Base-by-base conservation (phyloP, 2,888 invertebrate species). In the Harpalus rufipes region DNA sequence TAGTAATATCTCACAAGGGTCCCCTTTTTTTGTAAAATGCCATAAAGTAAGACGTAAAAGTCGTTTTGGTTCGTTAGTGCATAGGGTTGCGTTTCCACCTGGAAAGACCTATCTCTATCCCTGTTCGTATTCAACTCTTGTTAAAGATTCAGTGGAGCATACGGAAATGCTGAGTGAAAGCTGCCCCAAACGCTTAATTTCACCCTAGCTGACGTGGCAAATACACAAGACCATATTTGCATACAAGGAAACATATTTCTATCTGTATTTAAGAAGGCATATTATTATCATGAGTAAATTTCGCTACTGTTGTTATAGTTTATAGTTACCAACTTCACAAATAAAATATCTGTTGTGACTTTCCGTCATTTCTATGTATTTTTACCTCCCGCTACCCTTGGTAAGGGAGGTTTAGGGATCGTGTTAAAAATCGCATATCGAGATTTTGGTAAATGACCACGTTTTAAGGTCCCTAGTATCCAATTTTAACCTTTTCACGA, bases 71-170 rank as follows among this genome's bases (percentile, higher is more conserved):
- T 84, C 84, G 84, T 84, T 84, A 84, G 84, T 56, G 68, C 14
- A 14, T 7, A n/a, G 8, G 74, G 51, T 32, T 56, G 58, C 78
- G 51, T 51, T 56, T 61, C 78, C 84, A 84, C 78, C 78, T 84
- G 84, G 84, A 84, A 84, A 44, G 79, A 56, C 59, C 63, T 63
- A 63, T 25, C 41, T 44, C 44, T 44, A 39, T 59, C 63, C 78
- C 78, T 32, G 32, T 3, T 25, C 25, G 25, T 6, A 18, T 14
- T 78, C 78, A 83, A 80, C 86, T 86, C 85, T 87, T 86, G 86
- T 87, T 86, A 84, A 85, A 85, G 86, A 85, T 85, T 87, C 86
- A 84, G 86, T 84, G 86, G 86, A 86, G 86, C 86, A 85, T 84
- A 79, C 63, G 72, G 65, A 79, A 84, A 79, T 65, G 79, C 32